Base-by-base conservation (phyloP, 2,113 vertebrate species). In the Alethe diademata region DNA sequence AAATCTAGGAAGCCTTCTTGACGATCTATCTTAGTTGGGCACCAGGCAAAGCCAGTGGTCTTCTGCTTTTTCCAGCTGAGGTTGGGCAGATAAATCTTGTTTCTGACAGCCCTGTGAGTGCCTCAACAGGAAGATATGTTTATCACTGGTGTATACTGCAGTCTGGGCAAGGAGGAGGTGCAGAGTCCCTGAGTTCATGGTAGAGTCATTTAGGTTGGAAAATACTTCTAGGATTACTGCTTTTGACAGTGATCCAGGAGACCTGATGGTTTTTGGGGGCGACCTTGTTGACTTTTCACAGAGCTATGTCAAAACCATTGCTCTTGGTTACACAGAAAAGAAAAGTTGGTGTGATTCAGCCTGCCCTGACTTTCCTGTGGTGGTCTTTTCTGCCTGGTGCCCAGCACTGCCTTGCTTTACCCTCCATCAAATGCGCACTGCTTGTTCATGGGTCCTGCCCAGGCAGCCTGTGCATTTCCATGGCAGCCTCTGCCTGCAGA, bases 251-350 rank as follows among this genome's bases (percentile, higher is more conserved):
- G 47, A 20, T 70, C 56, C 75, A 92, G 31, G 64, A 93, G 61
- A 70, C 28, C 38, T 60, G 36, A 16, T 8, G 3, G 25, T 57
- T 86, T 78, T 65, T 19, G 18, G 58, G 78, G 67, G 35, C 56
- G 5, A 3, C 47, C 51, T 62, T 93, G n/a, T 93, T 93, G 90
- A 88, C 87, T 96, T 96, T 93, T 90, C 71, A 73, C 79, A 60
- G 88, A 84, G 78, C 88, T 92, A 18, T 74, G 82, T 95, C 85
- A 96, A 86, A 94, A 62, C 48, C 2, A 2, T 86, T 88, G 93
- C 58, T 92, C 56, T 73, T 91, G 82, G 91, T 90, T 86, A 67
- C 56, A 80, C 28, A 31, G 67, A 88, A 89, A 42, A 72, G 0
- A 12, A 91, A 86, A 93, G 66, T 42, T 95, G 82, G 71, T 72